Percentiles rank a stretch among this genome's conserved stretches.
These are phyloP conservation scores for Ennomos quercinarius DNA, from an alignment of 2,888 invertebrate genomes.

Conservation along the genomic window DNA sequence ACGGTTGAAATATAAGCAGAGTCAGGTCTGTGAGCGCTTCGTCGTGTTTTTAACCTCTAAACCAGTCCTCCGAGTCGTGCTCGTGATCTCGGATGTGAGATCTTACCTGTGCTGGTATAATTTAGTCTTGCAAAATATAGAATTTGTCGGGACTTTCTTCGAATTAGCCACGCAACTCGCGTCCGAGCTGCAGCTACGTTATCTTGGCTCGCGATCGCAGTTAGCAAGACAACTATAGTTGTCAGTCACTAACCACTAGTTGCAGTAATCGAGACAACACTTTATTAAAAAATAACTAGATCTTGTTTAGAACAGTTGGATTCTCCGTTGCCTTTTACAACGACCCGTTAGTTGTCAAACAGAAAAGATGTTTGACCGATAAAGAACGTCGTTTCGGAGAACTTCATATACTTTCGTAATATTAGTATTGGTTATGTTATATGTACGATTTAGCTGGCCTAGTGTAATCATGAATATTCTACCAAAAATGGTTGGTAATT, in stretches of 20 bases:
- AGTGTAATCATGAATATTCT: too few species aligned
- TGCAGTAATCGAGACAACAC: slow-evolving; percentile 24
- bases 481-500: too few species aligned
- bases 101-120: slow-evolving; percentile 42
- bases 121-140: slow-evolving; percentile 50
- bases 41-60: slow-evolving; percentile 29
- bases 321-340: slow-evolving; percentile 21
- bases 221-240: slow-evolving; percentile 39
- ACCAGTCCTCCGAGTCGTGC: slow-evolving; percentile 45
- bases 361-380: slow-evolving; percentile 32
- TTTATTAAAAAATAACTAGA: slow-evolving; percentile 22
- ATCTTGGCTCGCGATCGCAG: slow-evolving; percentile 50
- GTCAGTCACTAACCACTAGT: slow-evolving; percentile 38
- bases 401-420: not conserved
- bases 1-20: slow-evolving; percentile 15
- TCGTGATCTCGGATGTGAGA: slow-evolving; percentile 47
- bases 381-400: not conserved
- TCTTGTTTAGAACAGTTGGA: slow-evolving; percentile 19
- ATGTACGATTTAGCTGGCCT: too few species aligned
- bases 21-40: slow-evolving; percentile 2
- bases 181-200: slow-evolving; percentile 45
- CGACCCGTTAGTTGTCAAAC: slow-evolving; percentile 29
- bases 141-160: slow-evolving; percentile 54
- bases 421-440: too few species aligned
- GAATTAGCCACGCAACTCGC: slow-evolving; percentile 53